Percentiles rank a stretch among this genome's conserved stretches.
These are phyloP conservation scores for Oophaga sylvatica DNA, from an alignment of 2,797 vertebrate genomes.

Conservation along the genomic window DNA sequence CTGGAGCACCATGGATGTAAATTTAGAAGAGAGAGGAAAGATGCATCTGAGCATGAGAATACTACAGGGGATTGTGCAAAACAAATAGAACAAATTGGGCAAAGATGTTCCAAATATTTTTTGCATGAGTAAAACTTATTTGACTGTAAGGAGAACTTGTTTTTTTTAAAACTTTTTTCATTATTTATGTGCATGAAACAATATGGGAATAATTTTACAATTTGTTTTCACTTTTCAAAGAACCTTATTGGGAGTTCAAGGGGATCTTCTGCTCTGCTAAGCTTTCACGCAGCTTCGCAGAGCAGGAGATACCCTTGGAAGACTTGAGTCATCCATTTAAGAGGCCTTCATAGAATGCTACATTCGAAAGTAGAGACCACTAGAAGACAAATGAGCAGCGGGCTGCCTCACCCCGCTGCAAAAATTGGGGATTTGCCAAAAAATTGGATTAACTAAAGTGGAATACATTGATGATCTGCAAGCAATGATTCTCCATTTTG, in stretches of 20 bases:
- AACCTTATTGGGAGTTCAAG: neutral
- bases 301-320: no score
- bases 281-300: no score
- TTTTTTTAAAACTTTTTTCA: neutral
- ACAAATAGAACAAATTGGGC: constrained; percentile 67
- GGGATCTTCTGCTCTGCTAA: no score
- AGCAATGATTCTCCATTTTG: no score
- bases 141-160: constrained; percentile 63
- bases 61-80: constrained; percentile 62
- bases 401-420: no score
- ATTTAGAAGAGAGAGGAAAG: constrained; percentile 66
- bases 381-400: no score
- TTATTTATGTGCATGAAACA: neutral
- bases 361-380: no score
- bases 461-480: no score
- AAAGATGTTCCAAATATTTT: constrained; percentile 64
- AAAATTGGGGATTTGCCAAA: no score
- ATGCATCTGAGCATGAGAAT: constrained; percentile 68
- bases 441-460: no score
- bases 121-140: constrained; percentile 66
- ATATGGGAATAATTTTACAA: neutral
- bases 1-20: constrained; percentile 66
- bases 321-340: no score
- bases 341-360: no score
- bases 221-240: neutral